Conservation (phyloP, 2,113 vertebrate species). For the Zingel zingel region DNA sequence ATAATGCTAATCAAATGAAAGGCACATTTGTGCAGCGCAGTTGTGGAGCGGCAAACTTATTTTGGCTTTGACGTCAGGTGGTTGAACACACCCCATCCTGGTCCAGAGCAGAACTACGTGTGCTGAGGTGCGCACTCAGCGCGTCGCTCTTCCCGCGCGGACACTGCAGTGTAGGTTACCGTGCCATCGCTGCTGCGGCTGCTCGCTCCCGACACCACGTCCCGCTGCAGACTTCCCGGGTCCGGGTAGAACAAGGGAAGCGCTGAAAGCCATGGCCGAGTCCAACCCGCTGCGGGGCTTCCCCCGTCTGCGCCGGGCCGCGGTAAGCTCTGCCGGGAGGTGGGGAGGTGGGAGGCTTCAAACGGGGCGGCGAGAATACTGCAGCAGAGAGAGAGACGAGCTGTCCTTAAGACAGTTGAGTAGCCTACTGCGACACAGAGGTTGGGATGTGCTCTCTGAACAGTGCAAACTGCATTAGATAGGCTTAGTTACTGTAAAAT, state of each 20-base stretch:
- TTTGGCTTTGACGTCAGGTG: conserved; percentile 72
- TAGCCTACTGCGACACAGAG: conserved; percentile 57
- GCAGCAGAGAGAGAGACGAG: conserved; percentile 71
- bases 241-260: conserved; percentile 3
- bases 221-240: conserved; percentile 66
- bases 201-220: conserved; percentile 62
- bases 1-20: no score
- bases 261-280: conserved; percentile 86
- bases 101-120: conserved; percentile 27
- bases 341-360: conserved; percentile 76
- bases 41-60: conserved; percentile 17
- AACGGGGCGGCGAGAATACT: conserved; percentile 71
- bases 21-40: not conserved
- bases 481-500: not conserved
- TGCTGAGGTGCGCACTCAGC: conserved; percentile 56
- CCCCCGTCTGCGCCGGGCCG: conserved; percentile 89
- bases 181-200: conserved; percentile 75
- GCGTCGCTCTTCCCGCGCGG: conserved; percentile 60
- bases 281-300: conserved; percentile 87
- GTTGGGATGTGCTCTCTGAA: conserved; percentile 17
- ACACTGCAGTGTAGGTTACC: conserved; percentile 79
- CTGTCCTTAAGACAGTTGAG: conserved; percentile 1
- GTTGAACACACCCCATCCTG: conserved; percentile 36
- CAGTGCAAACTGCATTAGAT: conserved; percentile 10
- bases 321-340: conserved; percentile 87